A percentile compares a stretch with the other conserved stretches of the same genome.
Evolutionary conservation across 2,888 invertebrate genomes (phyloP).

Genomic region (Clivina fossor): DNA sequence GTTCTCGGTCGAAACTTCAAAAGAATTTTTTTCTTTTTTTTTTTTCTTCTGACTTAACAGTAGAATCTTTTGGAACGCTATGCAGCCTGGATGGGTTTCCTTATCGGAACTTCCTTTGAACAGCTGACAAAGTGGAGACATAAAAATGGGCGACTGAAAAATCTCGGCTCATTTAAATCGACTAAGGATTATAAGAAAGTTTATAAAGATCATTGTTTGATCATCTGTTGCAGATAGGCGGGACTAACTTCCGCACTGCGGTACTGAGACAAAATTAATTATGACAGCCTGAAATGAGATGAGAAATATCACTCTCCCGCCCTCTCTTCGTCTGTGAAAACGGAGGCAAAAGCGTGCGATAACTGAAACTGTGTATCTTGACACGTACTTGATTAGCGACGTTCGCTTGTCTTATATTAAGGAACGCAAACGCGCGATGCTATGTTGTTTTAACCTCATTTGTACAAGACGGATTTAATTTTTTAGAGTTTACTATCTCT

Average conservation of each 20-base stretch:
- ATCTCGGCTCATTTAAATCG: constrained; percentile 31
- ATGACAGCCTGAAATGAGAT: constrained; percentile 22
- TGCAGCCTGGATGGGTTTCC: constrained; percentile 23
- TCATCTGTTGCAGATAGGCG: constrained; percentile 21
- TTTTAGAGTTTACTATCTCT: too few species aligned
- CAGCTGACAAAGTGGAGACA: constrained; percentile 28
- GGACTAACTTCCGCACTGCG: constrained; percentile 16
- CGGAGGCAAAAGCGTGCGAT: constrained; percentile 26
- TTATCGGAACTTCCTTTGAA: constrained; percentile 22
- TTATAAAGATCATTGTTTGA: constrained; percentile 31
- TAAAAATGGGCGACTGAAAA: constrained; percentile 26
- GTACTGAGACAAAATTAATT: constrained; percentile 25
- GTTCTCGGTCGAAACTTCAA: too few species aligned
- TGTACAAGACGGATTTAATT: too few species aligned
- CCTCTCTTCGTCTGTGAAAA: too few species aligned
- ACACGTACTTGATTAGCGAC: background rate
- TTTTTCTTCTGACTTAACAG: too few species aligned
- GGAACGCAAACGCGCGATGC: too few species aligned
- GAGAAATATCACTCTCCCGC: constrained; percentile 18
- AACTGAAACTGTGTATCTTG: constrained; percentile 13
- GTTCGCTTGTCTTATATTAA: constrained; percentile 11
- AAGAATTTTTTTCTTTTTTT: too few species aligned
- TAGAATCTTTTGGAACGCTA: too few species aligned
- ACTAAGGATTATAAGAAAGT: constrained; percentile 22
- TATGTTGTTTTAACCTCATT: too few species aligned